Evolutionary conservation across 2,888 invertebrate species (phyloP).

Genomic region (Lochmaea capreae): DNA sequence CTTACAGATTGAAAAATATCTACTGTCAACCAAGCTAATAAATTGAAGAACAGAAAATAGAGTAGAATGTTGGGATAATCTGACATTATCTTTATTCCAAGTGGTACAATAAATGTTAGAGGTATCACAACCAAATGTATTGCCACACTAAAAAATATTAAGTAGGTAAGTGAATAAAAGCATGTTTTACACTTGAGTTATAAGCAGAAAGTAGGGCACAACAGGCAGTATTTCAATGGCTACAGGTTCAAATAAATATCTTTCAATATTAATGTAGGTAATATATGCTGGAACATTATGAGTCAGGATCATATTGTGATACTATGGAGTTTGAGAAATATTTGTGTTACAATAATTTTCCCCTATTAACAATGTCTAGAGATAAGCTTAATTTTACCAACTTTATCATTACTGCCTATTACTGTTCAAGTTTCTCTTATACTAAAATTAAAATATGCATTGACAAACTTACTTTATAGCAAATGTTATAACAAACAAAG

Average conservation of each 20-base stretch:
- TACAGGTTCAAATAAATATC: slow-evolving; percentile 5
- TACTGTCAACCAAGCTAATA: slow-evolving; percentile 45
- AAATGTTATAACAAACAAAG: slow-evolving; percentile 41
- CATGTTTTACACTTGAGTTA: background rate
- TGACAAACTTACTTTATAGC: slow-evolving; percentile 45
- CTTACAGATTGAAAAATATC: slow-evolving; percentile 52
- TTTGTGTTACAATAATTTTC: no score
- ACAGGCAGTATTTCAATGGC: background rate
- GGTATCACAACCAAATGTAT: slow-evolving; percentile 48
- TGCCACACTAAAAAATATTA: slow-evolving; percentile 44
- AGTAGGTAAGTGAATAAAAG: no score
- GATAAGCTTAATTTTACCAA: no score
- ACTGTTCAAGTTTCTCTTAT: background rate
- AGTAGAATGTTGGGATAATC: slow-evolving; percentile 42
- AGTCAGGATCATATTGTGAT: no score
- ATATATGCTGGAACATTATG: no score
- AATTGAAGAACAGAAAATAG: slow-evolving; percentile 38
- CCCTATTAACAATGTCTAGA: background rate
- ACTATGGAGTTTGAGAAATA: no score
- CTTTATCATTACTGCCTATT: no score
- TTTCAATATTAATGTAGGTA: no score
- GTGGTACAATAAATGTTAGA: slow-evolving; percentile 45
- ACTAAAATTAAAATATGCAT: background rate
- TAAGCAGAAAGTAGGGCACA: background rate
- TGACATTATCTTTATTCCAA: slow-evolving; percentile 42